Percentiles rank a stretch among this genome's conserved stretches.
Evolutionary conservation across 2,888 invertebrate genomes (phyloP).

Genomic region (Amphipyra berbera): DNA sequence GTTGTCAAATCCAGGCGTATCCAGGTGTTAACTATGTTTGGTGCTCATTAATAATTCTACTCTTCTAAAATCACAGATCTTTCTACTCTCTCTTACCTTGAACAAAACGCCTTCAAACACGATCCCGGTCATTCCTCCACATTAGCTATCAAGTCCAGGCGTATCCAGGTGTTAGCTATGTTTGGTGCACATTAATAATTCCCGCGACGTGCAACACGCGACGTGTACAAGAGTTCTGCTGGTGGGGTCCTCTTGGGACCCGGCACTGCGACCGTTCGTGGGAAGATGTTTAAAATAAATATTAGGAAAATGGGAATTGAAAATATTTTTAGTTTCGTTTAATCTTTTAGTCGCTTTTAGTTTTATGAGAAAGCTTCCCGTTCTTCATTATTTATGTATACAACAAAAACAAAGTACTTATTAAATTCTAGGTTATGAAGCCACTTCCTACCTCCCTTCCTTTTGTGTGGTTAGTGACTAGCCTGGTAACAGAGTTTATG

Average conservation of each 20-base stretch:
- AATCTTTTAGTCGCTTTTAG: no score
- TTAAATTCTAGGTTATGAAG: no score
- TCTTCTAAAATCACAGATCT: no score
- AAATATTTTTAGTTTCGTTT: not conserved
- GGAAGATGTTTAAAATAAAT: slow-evolving; percentile 20
- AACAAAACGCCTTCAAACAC: not conserved
- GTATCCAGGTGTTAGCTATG: slow-evolving; percentile 46
- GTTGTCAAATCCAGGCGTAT: slow-evolving; percentile 14
- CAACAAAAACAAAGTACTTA: no score
- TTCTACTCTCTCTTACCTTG: no score
- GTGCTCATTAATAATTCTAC: slow-evolving; percentile 62
- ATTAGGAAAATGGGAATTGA: not conserved
- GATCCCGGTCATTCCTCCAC: slow-evolving; percentile 11
- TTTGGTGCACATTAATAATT: slow-evolving; percentile 65
- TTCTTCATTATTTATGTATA: not conserved
- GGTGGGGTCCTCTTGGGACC: slow-evolving; percentile 30
- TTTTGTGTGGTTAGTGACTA: no score
- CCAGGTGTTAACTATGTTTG: slow-evolving; percentile 52
- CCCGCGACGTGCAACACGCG: slow-evolving; percentile 49
- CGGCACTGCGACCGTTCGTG: slow-evolving; percentile 6
- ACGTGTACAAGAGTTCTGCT: slow-evolving; percentile 44
- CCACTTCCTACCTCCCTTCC: no score
- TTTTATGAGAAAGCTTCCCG: not conserved
- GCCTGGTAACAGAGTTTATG: no score
- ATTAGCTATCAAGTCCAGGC: slow-evolving; percentile 19